These are phyloP conservation scores for Athalia circularis DNA, from an alignment of 2,888 invertebrate genomes.

Conservation along the genomic window DNA sequence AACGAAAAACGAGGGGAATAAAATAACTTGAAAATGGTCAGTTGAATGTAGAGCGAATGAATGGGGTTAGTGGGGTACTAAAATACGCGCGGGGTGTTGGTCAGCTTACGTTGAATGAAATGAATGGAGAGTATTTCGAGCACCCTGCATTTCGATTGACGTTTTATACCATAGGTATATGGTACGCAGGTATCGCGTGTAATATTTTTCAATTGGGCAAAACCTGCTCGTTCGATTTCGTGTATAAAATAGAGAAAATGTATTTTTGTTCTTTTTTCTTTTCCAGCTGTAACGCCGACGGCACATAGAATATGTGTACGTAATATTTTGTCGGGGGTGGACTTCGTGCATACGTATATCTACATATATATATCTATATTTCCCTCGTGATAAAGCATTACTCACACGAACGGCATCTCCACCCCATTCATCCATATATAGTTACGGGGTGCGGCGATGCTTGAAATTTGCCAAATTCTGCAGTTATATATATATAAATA, in stretches of 20 bases:
- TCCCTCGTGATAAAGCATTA: conserved; percentile 56
- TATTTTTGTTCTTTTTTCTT: no score
- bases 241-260: conserved; percentile 3
- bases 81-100: no score
- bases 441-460: conserved; percentile 60
- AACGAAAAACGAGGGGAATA: background rate
- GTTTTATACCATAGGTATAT: no score
- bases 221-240: conserved; percentile 29
- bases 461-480: conserved; percentile 70
- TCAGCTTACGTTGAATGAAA: background rate
- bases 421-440: conserved; percentile 6
- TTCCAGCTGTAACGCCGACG: no score
- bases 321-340: conserved; percentile 47
- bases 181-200: no score
- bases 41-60: background rate
- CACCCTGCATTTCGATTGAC: no score
- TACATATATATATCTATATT: conserved; percentile 55
- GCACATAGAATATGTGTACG: no score
- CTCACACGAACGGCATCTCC: conserved; percentile 64
- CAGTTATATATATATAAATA: conserved; percentile 45
- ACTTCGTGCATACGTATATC: conserved; percentile 41
- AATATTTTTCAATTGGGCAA: conserved; percentile 62
- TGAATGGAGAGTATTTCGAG: background rate
- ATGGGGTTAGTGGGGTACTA: conserved; percentile 23
- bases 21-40: background rate